A percentile compares a stretch with the other conserved stretches of the same genome.
phyloP scores from a whole-genome alignment of 2,888 invertebrate genomes.

The Encarsia formosa region DNA sequence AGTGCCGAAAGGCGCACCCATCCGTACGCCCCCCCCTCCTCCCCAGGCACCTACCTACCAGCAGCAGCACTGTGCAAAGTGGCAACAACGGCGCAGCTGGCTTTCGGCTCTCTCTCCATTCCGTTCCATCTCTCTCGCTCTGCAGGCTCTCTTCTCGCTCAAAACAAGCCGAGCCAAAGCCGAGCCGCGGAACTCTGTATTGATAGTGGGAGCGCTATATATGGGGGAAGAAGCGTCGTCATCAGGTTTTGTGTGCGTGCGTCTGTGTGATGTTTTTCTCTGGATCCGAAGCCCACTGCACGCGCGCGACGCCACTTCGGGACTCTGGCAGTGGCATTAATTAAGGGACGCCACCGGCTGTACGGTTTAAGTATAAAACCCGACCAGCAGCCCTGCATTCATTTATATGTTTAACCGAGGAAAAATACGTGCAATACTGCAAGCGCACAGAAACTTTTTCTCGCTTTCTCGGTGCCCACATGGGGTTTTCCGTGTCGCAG shows the following conservation, averaged over 20 bases:
- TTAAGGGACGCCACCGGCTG: not conserved
- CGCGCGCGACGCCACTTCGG: not conserved
- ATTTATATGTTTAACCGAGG: too few species aligned
- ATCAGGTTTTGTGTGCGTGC: not conserved
- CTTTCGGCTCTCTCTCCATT: not conserved
- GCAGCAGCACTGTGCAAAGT: too few species aligned
- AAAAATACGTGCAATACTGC: too few species aligned
- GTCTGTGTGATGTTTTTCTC: not conserved
- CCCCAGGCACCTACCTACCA: too few species aligned
- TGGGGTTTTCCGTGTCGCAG: conserved; percentile 3
- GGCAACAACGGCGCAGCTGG: not conserved
- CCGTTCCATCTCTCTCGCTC: not conserved
- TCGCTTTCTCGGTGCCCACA: conserved; percentile 20
- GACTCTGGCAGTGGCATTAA: not conserved
- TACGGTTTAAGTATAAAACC: too few species aligned
- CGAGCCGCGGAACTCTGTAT: too few species aligned
- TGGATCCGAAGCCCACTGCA: not conserved
- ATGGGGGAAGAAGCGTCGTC: not conserved
- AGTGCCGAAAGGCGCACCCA: not conserved
- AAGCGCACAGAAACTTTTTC: too few species aligned
- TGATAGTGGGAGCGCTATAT: too few species aligned
- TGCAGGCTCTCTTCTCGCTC: not conserved
- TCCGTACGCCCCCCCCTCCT: not conserved
- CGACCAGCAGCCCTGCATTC: too few species aligned
- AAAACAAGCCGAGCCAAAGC: not conserved